Base-by-base conservation (phyloP, 2,888 invertebrate species). In the Eugnorisma glareosa region DNA sequence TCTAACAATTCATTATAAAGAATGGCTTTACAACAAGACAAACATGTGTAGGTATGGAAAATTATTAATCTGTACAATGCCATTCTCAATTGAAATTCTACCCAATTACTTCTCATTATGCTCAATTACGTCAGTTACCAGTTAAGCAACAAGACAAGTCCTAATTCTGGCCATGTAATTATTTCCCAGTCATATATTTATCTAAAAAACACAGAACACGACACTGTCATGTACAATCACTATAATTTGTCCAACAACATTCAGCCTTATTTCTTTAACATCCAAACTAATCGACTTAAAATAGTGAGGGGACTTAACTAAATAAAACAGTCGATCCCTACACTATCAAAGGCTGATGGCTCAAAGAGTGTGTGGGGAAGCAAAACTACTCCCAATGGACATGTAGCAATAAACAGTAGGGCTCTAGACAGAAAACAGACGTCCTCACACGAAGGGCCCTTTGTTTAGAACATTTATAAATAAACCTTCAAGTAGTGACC, bases 381-480 rank as follows among this genome's bases (percentile, higher is more conserved):
- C 89, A 90, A 92, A 93, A 92, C 93, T 90, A 89, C 89, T 88
- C 91, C 91, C 92, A 90, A 89, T 84, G 90, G 93, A 94, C 95
- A 91, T 91, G 90, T 89, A 93, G 91, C 89, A 94, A 95, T 94
- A 96, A 96, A 96, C 96, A 96, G 86, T 84, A 88, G 92, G 88
- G 90, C 87, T 85, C 85, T 82, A 88, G 96, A 96, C 93, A 95
- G 92, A 94, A 94, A 95, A 92, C 96, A 96, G 96, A 96, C 94
- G 94, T 88, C 87, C 89, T 83, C 86, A 85, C 87, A 87, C 90
- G 91, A 92, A 91, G 90, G 91, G 89, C 91, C 89, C 93, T 95
- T 95, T 96, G 96, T 96, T 94, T 93, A 88, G 88, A 84, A 82
- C 90, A 90, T 92, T 92, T 92, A 93, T 94, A 95, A 95, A 95